These are phyloP conservation scores for Centrocercus urophasianus DNA, from an alignment of 2,113 vertebrate genomes.

Conservation along the genomic window DNA sequence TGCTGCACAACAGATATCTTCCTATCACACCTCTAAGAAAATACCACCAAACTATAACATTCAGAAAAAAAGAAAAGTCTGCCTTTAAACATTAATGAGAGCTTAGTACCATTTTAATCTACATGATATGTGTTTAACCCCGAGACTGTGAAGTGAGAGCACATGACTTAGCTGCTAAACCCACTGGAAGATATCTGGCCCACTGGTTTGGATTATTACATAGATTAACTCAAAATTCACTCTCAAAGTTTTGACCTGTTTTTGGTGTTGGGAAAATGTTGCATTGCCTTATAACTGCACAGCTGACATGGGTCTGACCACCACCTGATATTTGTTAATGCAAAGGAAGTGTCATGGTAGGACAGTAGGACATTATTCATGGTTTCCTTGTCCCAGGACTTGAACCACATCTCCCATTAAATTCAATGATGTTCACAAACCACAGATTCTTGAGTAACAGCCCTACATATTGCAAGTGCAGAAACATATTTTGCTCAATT, in stretches of 20 bases:
- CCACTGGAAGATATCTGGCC: neutral
- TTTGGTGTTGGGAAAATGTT: neutral
- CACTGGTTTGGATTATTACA: neutral
- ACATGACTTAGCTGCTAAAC: neutral
- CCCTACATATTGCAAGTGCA: rapidly evolving
- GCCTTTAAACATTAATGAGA: neutral
- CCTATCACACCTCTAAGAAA: slow-evolving; percentile 4
- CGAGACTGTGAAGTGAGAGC: neutral
- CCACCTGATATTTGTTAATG: neutral
- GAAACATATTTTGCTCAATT: neutral
- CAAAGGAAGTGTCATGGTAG: neutral
- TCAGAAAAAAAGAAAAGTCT: neutral
- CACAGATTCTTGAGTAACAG: neutral
- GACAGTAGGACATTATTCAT: neutral
- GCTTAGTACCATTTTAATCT: neutral
- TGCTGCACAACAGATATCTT: neutral
- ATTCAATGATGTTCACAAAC: neutral
- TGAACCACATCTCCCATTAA: neutral
- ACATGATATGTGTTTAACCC: neutral
- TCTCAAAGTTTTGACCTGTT: neutral
- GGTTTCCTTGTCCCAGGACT: neutral
- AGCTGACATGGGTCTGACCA: neutral
- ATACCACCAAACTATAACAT: neutral
- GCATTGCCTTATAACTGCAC: neutral
- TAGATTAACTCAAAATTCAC: neutral